A percentile compares a stretch with the other conserved stretches of the same genome.
Evolutionary conservation across 2,113 vertebrate species (phyloP).

Genomic region (Anolis carolinensis): DNA sequence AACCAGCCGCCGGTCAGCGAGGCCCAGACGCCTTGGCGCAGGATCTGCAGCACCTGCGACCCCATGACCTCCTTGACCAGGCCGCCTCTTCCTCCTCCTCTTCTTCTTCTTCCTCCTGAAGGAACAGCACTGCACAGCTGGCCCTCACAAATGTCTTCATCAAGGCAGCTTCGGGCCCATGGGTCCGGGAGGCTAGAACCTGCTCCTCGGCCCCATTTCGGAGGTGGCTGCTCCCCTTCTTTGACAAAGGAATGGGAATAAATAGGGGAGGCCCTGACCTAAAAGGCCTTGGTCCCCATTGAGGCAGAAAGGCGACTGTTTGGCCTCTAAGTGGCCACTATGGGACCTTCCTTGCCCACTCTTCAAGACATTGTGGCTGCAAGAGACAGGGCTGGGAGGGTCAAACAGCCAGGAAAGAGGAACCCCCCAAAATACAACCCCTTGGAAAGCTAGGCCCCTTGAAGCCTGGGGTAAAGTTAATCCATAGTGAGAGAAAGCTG

Average conservation of each 20-base stretch:
- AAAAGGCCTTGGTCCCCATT: background rate
- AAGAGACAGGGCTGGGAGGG: background rate
- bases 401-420: too few relatives aligned
- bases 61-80: conserved; percentile 69
- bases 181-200: conserved; percentile 14
- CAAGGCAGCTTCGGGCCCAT: conserved; percentile 68
- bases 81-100: conserved; percentile 40
- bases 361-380: background rate
- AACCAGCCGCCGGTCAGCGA: conserved; percentile 92
- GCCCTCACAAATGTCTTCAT: conserved; percentile 60
- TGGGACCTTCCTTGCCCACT: too few relatives aligned
- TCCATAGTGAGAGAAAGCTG: too few relatives aligned
- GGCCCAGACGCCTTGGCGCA: conserved; percentile 91
- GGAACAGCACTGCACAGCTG: conserved; percentile 33
- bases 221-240: background rate
- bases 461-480: too few relatives aligned
- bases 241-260: too few relatives aligned
- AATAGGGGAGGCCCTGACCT: background rate
- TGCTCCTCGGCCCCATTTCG: background rate
- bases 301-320: background rate
- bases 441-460: background rate
- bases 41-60: conserved; percentile 88
- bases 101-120: conserved; percentile 20
- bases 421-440: too few relatives aligned
- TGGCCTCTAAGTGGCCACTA: background rate